Evolutionary conservation across 2,797 vertebrate species (phyloP), one percentile per base, ranked within the genome.

Genomic region (Enteromius treurensis): DNA sequence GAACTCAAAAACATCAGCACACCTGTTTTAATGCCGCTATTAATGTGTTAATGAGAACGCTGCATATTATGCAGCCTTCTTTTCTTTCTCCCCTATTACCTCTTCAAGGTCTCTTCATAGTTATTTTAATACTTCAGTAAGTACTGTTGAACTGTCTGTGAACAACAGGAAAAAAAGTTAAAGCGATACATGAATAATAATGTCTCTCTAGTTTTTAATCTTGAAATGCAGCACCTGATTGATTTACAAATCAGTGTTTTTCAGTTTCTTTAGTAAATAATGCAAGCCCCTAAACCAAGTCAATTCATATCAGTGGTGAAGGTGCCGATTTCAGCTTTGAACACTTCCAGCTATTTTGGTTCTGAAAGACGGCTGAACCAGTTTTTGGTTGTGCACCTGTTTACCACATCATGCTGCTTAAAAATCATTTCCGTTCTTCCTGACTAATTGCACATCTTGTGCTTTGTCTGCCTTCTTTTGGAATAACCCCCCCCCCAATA

Each of bases 241-340:
- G 86, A 88, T 87, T 77, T 84, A 80, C 81, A 86, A 84, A 86
- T 80, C 6, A 60, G 83, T 11, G 14, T 65, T 77, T 32, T 29
- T 83, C 49, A 73, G 15, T 60, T 70, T 79, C 73, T 76, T 87
- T 81, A 80, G 68, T 79, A 75, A 77, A 51, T 79, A 80, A 80
- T 71, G 26, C 65, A 53, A 81, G 3, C 69, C 49, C 5, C 77
- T 55, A 84, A 84, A 85, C 40, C 47, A 80, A 70, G 74, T 49
- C 49, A 51, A 55, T 69, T 83, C 29, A 68, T 69, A 74, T 86
- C 45, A 40, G 45, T 45, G 58, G n/a, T 45, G 69, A 68, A 65
- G 40, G 69, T 51, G 19, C 32, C 1, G 49, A 79, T 69, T 67
- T 79, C 80, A 79, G 69, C 86, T 85, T 81, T 75, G 76, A 79